phyloP scores from a whole-genome alignment of 2,888 invertebrate genomes.

The Aspidiotus rigidus region DNA sequence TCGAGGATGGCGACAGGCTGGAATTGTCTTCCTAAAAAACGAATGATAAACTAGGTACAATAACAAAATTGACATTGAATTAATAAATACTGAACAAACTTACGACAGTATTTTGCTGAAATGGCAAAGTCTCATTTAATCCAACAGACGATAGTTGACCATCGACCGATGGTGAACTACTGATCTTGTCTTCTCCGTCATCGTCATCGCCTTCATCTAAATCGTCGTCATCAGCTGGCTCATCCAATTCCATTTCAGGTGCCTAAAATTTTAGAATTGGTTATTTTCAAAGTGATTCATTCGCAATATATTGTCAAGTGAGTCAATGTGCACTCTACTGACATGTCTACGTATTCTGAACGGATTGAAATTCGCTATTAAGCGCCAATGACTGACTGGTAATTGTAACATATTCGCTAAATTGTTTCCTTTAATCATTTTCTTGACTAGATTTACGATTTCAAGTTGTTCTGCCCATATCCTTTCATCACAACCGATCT shows the following conservation, averaged over 20 bases:
- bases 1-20: no score
- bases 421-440: conserved; percentile 62
- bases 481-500: conserved; percentile 67
- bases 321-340: conserved; percentile 12
- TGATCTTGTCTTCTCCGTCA: conserved; percentile 42
- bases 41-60: no score
- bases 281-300: background rate
- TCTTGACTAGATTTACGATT: conserved; percentile 57
- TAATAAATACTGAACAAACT: background rate
- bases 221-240: conserved; percentile 36
- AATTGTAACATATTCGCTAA: conserved; percentile 58
- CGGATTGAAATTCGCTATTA: conserved; percentile 48
- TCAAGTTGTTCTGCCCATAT: conserved; percentile 58
- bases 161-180: conserved; percentile 40
- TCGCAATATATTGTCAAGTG: background rate
- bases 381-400: conserved; percentile 64
- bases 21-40: no score
- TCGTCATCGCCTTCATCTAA: conserved; percentile 34
- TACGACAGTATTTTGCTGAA: background rate
- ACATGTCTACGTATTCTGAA: conserved; percentile 42
- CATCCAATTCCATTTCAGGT: background rate
- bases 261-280: no score
- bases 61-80: no score
- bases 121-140: background rate
- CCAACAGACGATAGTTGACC: conserved; percentile 12